A percentile compares a stretch with the other conserved stretches of the same genome.
phyloP scores from a whole-genome alignment of 1,140 invertebrate genomes.

The Paraescarpia echinospica region DNA sequence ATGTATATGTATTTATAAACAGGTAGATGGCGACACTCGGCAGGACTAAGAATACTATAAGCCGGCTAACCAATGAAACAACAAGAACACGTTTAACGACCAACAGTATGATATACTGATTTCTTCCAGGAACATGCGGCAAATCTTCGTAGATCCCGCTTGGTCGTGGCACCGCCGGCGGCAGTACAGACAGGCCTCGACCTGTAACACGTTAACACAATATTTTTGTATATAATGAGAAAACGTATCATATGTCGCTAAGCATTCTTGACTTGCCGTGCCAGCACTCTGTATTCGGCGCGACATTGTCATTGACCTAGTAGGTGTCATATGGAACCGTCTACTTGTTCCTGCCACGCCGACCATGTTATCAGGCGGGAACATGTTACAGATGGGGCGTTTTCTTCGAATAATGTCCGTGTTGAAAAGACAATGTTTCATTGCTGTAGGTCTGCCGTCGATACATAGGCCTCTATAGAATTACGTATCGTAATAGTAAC shows the following conservation, averaged over 20 bases:
- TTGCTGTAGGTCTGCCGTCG: neutral
- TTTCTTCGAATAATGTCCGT: neutral
- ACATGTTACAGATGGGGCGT: neutral
- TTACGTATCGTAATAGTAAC: neutral
- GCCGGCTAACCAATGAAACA: too few relatives aligned
- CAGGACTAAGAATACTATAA: too few relatives aligned
- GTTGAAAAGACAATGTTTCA: neutral
- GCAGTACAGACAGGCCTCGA: neutral
- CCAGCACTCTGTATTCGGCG: neutral
- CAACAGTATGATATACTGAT: too few relatives aligned
- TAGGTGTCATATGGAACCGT: neutral
- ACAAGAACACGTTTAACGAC: too few relatives aligned
- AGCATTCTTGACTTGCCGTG: neutral
- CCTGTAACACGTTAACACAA: neutral
- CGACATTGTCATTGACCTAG: neutral
- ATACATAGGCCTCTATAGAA: neutral
- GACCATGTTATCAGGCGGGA: neutral
- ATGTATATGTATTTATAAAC: too few relatives aligned
- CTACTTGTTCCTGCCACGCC: neutral
- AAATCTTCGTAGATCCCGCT: too few relatives aligned
- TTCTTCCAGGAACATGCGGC: too few relatives aligned
- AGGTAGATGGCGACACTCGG: too few relatives aligned
- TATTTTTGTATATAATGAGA: neutral
- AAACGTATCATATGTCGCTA: neutral
- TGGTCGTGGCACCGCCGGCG: too few relatives aligned